A percentile compares a stretch with the other conserved stretches of the same genome.
Conservation (phyloP, 2,797 vertebrate species). For the Menidia menidia region DNA sequence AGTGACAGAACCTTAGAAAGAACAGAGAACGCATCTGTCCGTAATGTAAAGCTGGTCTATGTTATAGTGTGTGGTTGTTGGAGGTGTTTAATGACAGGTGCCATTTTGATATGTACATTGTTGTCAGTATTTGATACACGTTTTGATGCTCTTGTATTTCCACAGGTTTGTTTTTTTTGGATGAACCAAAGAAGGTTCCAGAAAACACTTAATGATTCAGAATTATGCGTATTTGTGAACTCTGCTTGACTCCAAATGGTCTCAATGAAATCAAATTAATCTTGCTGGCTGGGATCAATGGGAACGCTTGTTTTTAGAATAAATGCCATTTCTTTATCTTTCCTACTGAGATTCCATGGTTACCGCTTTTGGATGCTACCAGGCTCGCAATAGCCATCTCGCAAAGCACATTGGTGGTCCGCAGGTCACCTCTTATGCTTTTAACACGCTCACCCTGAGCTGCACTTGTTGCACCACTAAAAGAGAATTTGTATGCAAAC, state of each 20-base stretch:
- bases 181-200: too few species aligned
- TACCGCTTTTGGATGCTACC: constrained; percentile 65
- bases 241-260: not conserved
- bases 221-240: not conserved
- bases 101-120: not conserved
- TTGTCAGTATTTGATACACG: too few species aligned
- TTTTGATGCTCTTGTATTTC: too few species aligned
- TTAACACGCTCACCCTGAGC: constrained; percentile 32
- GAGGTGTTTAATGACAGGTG: constrained; percentile 15
- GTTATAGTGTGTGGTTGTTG: constrained; percentile 26
- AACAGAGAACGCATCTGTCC: constrained; percentile 20
- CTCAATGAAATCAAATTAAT: not conserved
- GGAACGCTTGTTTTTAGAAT: constrained; percentile 5
- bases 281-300: too few species aligned
- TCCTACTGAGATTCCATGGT: not conserved
- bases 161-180: too few species aligned
- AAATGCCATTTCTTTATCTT: constrained; percentile 27
- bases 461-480: constrained; percentile 40
- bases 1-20: constrained; percentile 16
- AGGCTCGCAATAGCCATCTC: constrained; percentile 58
- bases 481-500: constrained; percentile 69
- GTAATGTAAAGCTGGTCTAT: constrained; percentile 33
- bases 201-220: too few species aligned
- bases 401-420: constrained; percentile 59
- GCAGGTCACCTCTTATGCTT: constrained; percentile 60